Base-by-base conservation (phyloP, 2,113 vertebrate genomes). In the Taurulus bubalis region DNA sequence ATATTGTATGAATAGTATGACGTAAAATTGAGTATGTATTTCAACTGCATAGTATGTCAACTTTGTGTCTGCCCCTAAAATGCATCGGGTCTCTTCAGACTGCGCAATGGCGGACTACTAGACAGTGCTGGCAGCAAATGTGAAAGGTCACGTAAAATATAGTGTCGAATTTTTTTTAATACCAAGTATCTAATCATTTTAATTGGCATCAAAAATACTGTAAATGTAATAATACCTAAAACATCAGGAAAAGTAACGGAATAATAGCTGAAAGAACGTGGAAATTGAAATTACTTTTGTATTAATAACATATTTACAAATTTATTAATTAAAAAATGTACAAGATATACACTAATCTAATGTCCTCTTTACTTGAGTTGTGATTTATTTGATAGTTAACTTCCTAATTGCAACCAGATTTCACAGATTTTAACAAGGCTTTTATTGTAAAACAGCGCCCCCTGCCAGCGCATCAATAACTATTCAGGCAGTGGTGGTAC, bases 181-280 rank as follows among this genome's bases (percentile, higher is more conserved):
- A 56, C 12, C 12, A 6, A 15, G 22, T 16, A 53, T 53, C 8
- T n/a, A n/a, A 59, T 59, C 6, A 30, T 16, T 30, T 3, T 2
- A 26, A 56, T 26, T 56, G 6, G n/a, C 53, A 63, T 85, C 63
- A 53, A 77, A 72, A 59, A 68, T 30, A 32, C 53, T 26, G 36
- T 49, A 20, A 55, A 24, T 55, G 51, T 12, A 55, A 24, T 24
- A 24, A 24, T 24, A 26, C n/a, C 49, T 45, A 45, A 16, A 15
- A 45, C 14, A 15, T 15, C 12, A 16, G 42, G 42, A 22, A 49
- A 22, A 49, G 47, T 22, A 49, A 49, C 22, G 47, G 18, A 22
- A 49, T 49, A 22, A 49, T 49, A 49, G 6, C 20, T 22, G 45
- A 47, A 16, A 45, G 42, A 45, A 16, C 45, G 4, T 47, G 15